Base-by-base conservation (phyloP, 2,797 vertebrate species). In the Karalla daura region DNA sequence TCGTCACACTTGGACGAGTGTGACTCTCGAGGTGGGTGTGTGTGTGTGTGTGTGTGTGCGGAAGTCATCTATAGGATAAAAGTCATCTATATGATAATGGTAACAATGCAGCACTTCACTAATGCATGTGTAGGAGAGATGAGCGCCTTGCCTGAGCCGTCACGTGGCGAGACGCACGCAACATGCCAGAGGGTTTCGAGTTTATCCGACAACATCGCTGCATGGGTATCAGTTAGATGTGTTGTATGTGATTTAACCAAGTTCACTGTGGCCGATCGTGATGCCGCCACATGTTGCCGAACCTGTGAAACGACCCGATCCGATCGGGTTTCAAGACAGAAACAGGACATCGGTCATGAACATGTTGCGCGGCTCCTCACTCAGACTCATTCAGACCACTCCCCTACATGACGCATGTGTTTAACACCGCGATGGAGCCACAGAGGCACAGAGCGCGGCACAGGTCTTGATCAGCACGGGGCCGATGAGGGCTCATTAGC, bases 401-500 rank as follows among this genome's bases (percentile, higher is more conserved):
- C 17, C 35, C 25, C 11, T 20, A 47, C 30, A 18, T n/a, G 14
- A 23, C 55, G 54, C 12, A 46, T 58, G 49, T 30, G 11, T 18
- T 61, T 27, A 61, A 46, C 51, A 35, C 49, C 7, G 13, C 52
- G 49, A 83, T 65, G 44, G 50, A 80, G 76, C 65, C 55, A 50
- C 39, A 70, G 65, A 32, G 3, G 67, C 73, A 70, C 74, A 54
- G 78, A 85, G 74, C 62, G 70, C 63, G 78, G 74, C 33, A 50
- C 71, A 53, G 76, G 77, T 82, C 81, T 86, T 86, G 83, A 89
- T 86, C 80, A 90, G 78, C 25, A n/a, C 46, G 82, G 78, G 63
- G 78, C 77, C 77, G 88, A 87, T 67, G 84, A 86, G 81, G 86
- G 73, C 88, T 92, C 89, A 87, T 91, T 91, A 91, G 73, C 72